A percentile compares a stretch with the other conserved stretches of the same genome.
Evolutionary conservation across 1,140 invertebrate genomes (phyloP).

Genomic region (Neodiprion pinetum): DNA sequence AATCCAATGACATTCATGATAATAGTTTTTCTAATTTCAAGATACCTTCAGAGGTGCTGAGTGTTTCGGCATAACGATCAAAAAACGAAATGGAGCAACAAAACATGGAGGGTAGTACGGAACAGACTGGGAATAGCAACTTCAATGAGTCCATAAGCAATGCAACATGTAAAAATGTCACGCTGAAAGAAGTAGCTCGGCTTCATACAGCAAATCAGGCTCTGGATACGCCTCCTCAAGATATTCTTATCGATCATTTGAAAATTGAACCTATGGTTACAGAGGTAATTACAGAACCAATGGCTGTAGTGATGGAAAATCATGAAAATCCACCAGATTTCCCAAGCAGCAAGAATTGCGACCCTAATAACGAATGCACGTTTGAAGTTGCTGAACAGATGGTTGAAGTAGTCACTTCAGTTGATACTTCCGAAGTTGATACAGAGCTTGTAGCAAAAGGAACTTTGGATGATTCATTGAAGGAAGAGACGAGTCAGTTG

Average conservation of each 20-base stretch:
- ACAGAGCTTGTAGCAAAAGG: not conserved
- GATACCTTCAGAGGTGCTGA: not conserved
- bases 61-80: not conserved
- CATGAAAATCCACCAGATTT: not conserved
- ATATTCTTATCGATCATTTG: not conserved
- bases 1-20: not conserved
- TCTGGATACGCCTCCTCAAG: not conserved
- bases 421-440: not conserved
- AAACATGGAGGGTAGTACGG: not conserved
- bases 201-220: not conserved
- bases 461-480: not conserved
- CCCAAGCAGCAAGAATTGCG: not conserved
- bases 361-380: not conserved
- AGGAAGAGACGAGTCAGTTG: not conserved
- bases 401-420: not conserved
- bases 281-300: not conserved
- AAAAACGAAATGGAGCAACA: not conserved
- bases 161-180: not conserved
- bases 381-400: not conserved
- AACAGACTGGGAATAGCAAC: not conserved
- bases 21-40: not conserved
- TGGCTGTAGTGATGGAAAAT: not conserved
- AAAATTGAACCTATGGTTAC: not conserved
- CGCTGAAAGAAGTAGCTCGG: not conserved
- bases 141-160: not conserved